Conservation (phyloP, 2,888 invertebrate species). For the Leptinotarsa juncta region DNA sequence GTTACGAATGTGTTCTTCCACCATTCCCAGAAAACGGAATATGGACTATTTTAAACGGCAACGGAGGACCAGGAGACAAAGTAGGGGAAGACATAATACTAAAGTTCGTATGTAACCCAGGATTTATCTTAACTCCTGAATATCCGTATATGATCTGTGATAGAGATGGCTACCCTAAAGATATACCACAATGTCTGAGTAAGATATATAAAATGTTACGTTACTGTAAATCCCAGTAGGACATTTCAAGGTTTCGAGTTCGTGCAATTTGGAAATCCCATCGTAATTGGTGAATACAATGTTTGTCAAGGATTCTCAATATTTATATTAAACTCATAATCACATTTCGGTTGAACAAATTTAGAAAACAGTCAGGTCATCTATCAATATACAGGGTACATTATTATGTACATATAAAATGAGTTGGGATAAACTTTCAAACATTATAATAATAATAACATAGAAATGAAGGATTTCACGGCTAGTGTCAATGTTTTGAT, state of each 20-base stretch:
- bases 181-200: conserved; percentile 37
- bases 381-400: too few species aligned
- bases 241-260: not conserved
- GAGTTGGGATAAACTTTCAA: too few species aligned
- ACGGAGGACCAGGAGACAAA: conserved; percentile 34
- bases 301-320: too few species aligned
- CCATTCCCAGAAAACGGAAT: conserved; percentile 39
- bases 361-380: too few species aligned
- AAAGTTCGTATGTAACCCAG: conserved; percentile 35
- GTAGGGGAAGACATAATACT: conserved; percentile 32
- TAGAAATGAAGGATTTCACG: too few species aligned
- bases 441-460: too few species aligned
- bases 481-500: too few species aligned
- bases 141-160: conserved; percentile 31
- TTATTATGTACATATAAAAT: too few species aligned
- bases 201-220: conserved; percentile 9
- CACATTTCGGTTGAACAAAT: too few species aligned
- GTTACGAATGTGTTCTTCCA: conserved; percentile 34
- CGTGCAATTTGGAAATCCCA: not conserved
- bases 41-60: conserved; percentile 30
- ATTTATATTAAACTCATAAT: too few species aligned
- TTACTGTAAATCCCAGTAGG: not conserved
- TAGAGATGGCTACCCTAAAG: conserved; percentile 23
- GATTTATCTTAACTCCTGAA: conserved; percentile 29
- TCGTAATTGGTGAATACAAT: too few species aligned